phyloP scores from a whole-genome alignment of 2,797 vertebrate species.

The Sylvilagus floridanus region DNA sequence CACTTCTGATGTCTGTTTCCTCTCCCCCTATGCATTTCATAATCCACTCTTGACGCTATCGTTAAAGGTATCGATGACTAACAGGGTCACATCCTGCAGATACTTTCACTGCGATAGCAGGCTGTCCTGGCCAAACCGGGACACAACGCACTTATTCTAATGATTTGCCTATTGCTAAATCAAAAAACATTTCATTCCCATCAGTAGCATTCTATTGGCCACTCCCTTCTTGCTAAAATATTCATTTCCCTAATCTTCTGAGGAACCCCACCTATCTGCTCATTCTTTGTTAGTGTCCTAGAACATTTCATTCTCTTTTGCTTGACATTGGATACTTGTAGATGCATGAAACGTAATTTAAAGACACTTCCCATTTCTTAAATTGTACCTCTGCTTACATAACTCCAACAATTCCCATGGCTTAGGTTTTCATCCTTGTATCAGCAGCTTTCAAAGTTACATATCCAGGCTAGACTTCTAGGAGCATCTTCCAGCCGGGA shows the following conservation, averaged over 20 bases:
- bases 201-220: not conserved
- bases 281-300: not conserved
- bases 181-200: not conserved
- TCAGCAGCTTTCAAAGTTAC: not conserved
- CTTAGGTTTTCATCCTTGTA: not conserved
- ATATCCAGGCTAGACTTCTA: not conserved
- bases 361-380: not conserved
- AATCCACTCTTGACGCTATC: not conserved
- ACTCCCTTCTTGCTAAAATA: not conserved
- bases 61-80: not conserved
- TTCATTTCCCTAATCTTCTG: not conserved
- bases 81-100: not conserved
- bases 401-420: not conserved
- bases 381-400: not conserved
- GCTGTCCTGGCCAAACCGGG: not conserved
- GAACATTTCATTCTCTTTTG: not conserved
- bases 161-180: not conserved
- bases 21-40: not conserved
- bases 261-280: not conserved
- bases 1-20: not conserved
- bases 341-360: not conserved
- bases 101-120: not conserved
- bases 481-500: not conserved
- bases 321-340: not conserved
- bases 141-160: not conserved